A percentile compares a stretch with the other conserved stretches of the same genome.
phyloP scores from a whole-genome alignment of 2,797 vertebrate genomes.

The Enteromius argenteus region DNA sequence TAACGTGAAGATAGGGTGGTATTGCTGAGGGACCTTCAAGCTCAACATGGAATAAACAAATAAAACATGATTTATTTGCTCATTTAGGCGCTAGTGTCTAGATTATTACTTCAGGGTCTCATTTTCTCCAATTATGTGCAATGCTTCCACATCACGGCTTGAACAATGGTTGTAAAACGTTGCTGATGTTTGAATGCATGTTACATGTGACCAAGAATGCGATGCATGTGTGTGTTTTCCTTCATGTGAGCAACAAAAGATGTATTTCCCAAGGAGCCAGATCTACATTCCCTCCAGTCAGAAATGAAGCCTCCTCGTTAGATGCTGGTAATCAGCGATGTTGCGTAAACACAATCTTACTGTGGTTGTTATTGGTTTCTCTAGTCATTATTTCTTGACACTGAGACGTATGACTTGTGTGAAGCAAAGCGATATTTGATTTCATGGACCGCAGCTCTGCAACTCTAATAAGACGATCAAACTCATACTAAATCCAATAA shows the following conservation, averaged over 20 bases:
- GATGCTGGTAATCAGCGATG: slow-evolving; percentile 70
- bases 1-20: slow-evolving; percentile 58
- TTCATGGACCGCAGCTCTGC: slow-evolving; percentile 75
- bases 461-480: slow-evolving; percentile 79
- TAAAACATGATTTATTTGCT: slow-evolving; percentile 76
- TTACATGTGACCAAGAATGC: slow-evolving; percentile 17
- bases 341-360: slow-evolving; percentile 73
- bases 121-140: slow-evolving; percentile 69
- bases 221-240: slow-evolving; percentile 43
- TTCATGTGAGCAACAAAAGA: slow-evolving; percentile 53
- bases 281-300: slow-evolving; percentile 61
- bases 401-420: slow-evolving; percentile 78
- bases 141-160: slow-evolving; percentile 64
- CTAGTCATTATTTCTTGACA: slow-evolving; percentile 78
- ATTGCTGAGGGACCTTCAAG: slow-evolving; percentile 61
- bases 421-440: slow-evolving; percentile 75
- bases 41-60: slow-evolving; percentile 34
- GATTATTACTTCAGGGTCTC: slow-evolving; percentile 73
- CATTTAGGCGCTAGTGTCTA: slow-evolving; percentile 71
- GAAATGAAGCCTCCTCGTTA: slow-evolving; percentile 74
- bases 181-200: slow-evolving; percentile 50
- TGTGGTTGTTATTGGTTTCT: slow-evolving; percentile 69
- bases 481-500: slow-evolving; percentile 73
- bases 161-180: slow-evolving; percentile 68
- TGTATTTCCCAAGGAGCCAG: slow-evolving; percentile 53